A percentile compares a stretch with the other conserved stretches of the same genome.
These are phyloP conservation scores for Rafetus swinhoei DNA, from an alignment of 2,113 vertebrate species.

Conservation along the genomic window DNA sequence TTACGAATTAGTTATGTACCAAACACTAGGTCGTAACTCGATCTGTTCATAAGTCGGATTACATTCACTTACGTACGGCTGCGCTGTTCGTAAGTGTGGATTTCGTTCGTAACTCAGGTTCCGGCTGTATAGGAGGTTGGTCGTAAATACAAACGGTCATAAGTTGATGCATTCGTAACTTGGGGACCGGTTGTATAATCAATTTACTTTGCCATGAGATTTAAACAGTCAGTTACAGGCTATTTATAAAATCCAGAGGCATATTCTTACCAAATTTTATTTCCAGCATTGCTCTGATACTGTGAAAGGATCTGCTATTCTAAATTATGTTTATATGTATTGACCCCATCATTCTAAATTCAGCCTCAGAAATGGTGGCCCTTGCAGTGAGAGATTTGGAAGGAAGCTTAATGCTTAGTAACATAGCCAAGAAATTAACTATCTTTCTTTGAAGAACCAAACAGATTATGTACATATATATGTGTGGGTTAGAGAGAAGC, in stretches of 20 bases:
- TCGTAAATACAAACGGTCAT: too few relatives aligned
- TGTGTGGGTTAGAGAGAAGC: not conserved
- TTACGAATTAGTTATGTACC: too few relatives aligned
- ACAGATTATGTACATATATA: not conserved
- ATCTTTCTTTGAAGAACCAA: constrained; percentile 5
- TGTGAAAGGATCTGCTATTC: not conserved
- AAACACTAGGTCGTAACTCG: too few relatives aligned
- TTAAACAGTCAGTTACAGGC: not conserved
- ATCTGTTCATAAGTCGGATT: too few relatives aligned
- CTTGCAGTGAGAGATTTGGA: not conserved
- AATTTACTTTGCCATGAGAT: not conserved
- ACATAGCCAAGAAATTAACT: not conserved
- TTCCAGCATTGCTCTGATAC: not conserved
- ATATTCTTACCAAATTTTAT: not conserved
- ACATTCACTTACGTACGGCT: too few relatives aligned
- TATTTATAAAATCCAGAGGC: constrained; percentile 3
- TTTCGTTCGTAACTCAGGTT: too few relatives aligned
- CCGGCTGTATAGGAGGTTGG: too few relatives aligned
- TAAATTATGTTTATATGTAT: not conserved
- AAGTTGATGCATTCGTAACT: too few relatives aligned
- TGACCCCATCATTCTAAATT: not conserved
- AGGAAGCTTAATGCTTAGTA: constrained; percentile 6
- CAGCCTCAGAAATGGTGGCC: not conserved
- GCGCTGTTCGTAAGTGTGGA: too few relatives aligned
- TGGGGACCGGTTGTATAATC: not conserved